Percentiles rank a stretch among this genome's conserved stretches.
These are phyloP conservation scores for Pteronotus mesoamericanus DNA, from an alignment of 2,797 vertebrate genomes.

Conservation along the genomic window DNA sequence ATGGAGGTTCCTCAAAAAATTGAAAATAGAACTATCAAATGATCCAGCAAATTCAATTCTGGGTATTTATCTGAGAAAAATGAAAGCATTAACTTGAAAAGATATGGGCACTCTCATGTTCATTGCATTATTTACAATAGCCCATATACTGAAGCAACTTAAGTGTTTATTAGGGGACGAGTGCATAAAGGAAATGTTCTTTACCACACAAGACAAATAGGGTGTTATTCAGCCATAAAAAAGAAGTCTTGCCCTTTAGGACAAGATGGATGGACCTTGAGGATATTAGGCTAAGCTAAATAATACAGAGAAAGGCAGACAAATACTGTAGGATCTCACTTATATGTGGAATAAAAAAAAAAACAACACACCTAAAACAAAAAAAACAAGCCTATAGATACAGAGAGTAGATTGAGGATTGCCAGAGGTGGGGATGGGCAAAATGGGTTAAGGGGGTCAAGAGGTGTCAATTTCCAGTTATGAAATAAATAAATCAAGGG, in stretches of 20 bases:
- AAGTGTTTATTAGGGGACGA: not conserved
- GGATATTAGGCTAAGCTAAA: not conserved
- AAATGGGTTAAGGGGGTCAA: not conserved
- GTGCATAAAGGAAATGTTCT: not conserved
- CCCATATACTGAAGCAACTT: not conserved
- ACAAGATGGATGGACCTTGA: not conserved
- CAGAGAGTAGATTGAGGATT: not conserved
- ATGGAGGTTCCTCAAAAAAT: not conserved
- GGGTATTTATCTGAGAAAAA: not conserved
- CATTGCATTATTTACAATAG: not conserved
- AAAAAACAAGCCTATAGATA: not conserved
- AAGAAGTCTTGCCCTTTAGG: not conserved
- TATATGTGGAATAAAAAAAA: not conserved
- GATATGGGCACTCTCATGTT: not conserved
- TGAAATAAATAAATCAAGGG: not conserved
- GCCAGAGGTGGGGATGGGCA: not conserved
- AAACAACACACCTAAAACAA: not conserved
- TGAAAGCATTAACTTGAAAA: not conserved
- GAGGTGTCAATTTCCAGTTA: not conserved
- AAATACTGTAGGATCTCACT: not conserved
- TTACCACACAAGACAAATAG: not conserved
- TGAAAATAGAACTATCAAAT: not conserved
- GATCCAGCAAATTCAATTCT: not conserved
- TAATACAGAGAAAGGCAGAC: not conserved
- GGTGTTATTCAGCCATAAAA: not conserved